Evolutionary conservation across 2,888 invertebrate genomes (phyloP).

Genomic region (Thereva nobilitata): DNA sequence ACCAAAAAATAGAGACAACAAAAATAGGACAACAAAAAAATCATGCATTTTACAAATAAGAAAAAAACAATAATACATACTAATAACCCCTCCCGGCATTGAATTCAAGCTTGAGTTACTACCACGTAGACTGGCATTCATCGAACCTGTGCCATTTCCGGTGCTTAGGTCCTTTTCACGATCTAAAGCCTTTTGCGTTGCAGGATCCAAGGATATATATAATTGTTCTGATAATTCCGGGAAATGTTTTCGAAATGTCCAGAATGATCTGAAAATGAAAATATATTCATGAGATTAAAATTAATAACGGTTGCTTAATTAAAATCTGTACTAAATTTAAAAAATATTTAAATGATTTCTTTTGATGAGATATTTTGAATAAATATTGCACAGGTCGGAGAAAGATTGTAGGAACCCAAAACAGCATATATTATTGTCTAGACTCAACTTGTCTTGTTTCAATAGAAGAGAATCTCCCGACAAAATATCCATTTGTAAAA

Average conservation of each 20-base stretch:
- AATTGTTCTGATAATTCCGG: constrained; percentile 86
- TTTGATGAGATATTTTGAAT: no score
- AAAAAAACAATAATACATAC: constrained; percentile 44
- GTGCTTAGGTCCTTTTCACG: constrained; percentile 56
- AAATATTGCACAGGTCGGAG: no score
- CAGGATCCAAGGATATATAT: constrained; percentile 79
- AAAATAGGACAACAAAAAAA: not conserved
- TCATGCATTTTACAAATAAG: constrained; percentile 18
- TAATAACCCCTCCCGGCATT: constrained; percentile 48
- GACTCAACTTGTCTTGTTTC: no score
- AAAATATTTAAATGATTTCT: no score
- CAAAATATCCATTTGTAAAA: no score
- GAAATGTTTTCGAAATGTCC: constrained; percentile 87
- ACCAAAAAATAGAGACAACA: no score
- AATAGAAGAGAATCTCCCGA: no score
- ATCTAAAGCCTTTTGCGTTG: constrained; percentile 65
- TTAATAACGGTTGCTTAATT: not conserved
- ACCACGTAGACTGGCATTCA: constrained; percentile 49
- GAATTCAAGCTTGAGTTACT: constrained; percentile 50
- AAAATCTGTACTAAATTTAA: not conserved
- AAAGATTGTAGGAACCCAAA: no score
- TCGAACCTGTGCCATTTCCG: constrained; percentile 48
- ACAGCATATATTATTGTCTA: no score
- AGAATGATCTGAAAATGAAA: constrained; percentile 72
- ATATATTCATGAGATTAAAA: constrained; percentile 7